phyloP scores from a whole-genome alignment of 2,888 invertebrate species.

The Matsumyia berberina region DNA sequence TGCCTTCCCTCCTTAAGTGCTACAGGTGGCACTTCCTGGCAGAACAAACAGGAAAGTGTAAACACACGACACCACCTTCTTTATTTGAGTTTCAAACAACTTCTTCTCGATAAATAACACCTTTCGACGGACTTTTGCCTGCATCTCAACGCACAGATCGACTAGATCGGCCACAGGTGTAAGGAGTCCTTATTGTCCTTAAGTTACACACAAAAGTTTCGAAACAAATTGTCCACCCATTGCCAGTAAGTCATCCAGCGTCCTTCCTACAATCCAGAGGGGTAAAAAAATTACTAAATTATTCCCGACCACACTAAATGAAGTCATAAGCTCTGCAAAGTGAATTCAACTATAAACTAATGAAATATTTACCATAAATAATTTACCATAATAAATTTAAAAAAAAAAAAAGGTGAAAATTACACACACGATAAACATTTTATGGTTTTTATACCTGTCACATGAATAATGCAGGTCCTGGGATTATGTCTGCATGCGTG shows the following conservation, averaged over 20 bases:
- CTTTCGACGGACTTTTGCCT: neutral
- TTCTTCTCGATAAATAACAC: constrained; percentile 8
- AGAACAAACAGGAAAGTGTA: constrained; percentile 2
- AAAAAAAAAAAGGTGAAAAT: neutral
- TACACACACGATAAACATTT: constrained; percentile 27
- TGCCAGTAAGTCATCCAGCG: neutral
- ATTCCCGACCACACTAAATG: constrained; percentile 25
- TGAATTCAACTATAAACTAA: constrained; percentile 45
- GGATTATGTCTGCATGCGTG: neutral
- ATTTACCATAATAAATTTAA: constrained; percentile 2
- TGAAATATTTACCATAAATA: constrained; percentile 45
- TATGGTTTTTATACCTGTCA: constrained; percentile 25
- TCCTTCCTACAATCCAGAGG: neutral
- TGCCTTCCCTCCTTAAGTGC: too few species aligned
- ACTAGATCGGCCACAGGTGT: constrained; percentile 12
- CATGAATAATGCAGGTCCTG: constrained; percentile 53
- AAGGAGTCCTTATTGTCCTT: constrained; percentile 1
- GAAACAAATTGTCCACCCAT: neutral
- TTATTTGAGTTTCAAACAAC: constrained; percentile 22
- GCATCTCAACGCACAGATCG: constrained; percentile 5
- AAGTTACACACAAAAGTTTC: constrained; percentile 13
- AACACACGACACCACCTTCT: neutral
- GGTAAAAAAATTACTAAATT: constrained; percentile 6
- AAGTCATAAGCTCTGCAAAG: constrained; percentile 2
- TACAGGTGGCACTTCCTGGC: neutral